Evolutionary conservation across 2,113 vertebrate species (phyloP).

Genomic region (Prionailurus viverrinus): DNA sequence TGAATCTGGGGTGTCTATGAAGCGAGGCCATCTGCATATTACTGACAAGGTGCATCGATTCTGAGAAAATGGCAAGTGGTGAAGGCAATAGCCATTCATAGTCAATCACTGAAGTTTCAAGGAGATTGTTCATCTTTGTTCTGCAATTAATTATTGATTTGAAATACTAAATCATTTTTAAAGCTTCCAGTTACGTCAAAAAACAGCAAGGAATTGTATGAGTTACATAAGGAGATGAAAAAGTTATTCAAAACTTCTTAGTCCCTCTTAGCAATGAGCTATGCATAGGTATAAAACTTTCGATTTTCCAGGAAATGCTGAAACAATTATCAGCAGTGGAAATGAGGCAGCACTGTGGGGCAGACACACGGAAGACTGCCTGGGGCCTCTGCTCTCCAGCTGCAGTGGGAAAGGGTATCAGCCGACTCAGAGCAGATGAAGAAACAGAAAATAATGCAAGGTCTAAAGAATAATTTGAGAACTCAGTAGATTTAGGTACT

Average conservation of each 20-base stretch:
- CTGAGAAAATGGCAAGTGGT: neutral
- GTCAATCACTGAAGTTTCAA: neutral
- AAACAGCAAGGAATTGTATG: neutral
- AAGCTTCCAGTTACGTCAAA: constrained; percentile 38
- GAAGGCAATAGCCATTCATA: neutral
- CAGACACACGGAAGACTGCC: neutral
- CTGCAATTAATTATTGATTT: neutral
- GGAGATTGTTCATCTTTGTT: neutral
- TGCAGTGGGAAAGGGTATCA: neutral
- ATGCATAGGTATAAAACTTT: neutral
- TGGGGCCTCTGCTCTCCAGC: neutral
- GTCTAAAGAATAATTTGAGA: neutral
- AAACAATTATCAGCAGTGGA: neutral
- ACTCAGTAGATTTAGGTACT: neutral
- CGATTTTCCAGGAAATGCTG: neutral
- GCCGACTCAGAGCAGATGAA: neutral
- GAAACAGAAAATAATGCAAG: neutral
- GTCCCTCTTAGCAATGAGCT: neutral
- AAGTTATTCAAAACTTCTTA: neutral
- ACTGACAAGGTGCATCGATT: too few species aligned
- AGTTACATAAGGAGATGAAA: constrained; percentile 3
- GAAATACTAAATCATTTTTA: constrained; percentile 16
- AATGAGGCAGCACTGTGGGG: neutral
- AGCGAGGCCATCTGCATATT: neutral
- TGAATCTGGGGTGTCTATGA: neutral